These are phyloP conservation scores for Microhierax caerulescens DNA, from an alignment of 2,797 vertebrate species.

Conservation along the genomic window DNA sequence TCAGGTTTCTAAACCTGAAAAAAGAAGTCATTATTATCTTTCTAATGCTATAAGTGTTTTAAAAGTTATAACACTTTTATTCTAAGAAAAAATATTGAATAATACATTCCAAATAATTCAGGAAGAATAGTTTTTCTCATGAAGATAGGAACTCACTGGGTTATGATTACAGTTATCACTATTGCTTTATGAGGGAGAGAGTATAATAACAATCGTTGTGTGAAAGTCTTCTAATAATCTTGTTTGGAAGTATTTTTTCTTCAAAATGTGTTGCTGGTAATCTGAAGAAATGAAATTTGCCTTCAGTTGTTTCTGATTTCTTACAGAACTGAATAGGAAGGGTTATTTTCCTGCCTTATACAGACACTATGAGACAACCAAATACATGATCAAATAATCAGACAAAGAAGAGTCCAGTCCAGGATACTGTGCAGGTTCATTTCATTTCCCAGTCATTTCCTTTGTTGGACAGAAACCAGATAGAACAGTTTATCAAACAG, in stretches of 20 bases:
- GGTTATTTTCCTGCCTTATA: not conserved
- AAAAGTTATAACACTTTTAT: not conserved
- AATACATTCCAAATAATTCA: not conserved
- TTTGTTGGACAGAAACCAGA: not conserved
- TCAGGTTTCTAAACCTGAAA: not conserved
- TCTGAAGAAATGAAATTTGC: not conserved
- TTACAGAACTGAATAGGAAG: not conserved
- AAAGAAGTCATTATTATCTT: not conserved
- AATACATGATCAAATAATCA: constrained; percentile 3
- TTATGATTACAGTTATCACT: not conserved
- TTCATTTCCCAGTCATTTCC: constrained; percentile 7
- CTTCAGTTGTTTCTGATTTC: not conserved
- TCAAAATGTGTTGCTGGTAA: not conserved
- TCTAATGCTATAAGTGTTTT: not conserved
- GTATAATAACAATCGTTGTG: not conserved
- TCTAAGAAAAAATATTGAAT: not conserved
- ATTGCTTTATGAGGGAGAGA: not conserved
- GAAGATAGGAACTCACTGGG: not conserved
- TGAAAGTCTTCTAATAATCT: not conserved
- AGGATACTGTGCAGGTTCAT: not conserved
- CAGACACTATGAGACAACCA: not conserved
- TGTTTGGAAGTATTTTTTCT: not conserved
- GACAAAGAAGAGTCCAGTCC: not conserved
- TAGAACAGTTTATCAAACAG: not conserved
- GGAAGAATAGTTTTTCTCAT: not conserved